These are phyloP conservation scores for Neodiprion pinetum DNA, from an alignment of 1,140 invertebrate species.

Conservation along the genomic window DNA sequence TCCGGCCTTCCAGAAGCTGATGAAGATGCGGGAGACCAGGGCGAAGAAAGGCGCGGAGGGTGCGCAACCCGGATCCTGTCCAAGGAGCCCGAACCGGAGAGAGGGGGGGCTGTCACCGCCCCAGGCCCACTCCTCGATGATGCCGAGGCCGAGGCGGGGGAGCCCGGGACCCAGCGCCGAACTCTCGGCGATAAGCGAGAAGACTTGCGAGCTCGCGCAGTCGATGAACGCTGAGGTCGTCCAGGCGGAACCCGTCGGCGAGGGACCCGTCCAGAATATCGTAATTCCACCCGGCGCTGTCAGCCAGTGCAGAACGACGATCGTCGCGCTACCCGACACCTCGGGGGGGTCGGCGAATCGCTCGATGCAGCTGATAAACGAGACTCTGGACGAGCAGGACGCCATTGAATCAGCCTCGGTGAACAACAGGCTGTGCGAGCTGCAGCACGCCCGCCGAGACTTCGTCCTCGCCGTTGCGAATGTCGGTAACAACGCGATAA, in stretches of 20 bases:
- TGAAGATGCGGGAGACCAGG: neutral
- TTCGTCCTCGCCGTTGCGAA: conserved; percentile 46
- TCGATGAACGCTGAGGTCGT: conserved; percentile 45
- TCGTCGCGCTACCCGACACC: conserved; percentile 34
- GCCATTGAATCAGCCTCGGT: conserved; percentile 35
- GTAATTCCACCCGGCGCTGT: conserved; percentile 43
- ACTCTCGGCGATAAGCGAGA: conserved; percentile 23
- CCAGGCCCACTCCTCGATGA: conserved; percentile 9
- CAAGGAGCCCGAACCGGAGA: neutral
- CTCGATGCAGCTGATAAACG: conserved; percentile 41
- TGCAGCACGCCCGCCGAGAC: conserved; percentile 47
- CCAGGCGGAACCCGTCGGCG: conserved; percentile 40
- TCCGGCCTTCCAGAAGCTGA: neutral
- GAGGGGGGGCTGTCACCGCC: neutral
- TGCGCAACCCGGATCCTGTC: neutral
- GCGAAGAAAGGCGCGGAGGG: neutral
- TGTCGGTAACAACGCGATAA: conserved; percentile 38
- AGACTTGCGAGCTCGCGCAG: conserved; percentile 37
- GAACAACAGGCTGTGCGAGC: conserved; percentile 36
- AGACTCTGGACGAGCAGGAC: conserved; percentile 45
- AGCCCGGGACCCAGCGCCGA: neutral
- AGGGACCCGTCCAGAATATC: conserved; percentile 39
- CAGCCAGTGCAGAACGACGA: conserved; percentile 32
- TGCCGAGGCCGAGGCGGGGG: neutral
- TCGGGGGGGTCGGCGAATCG: conserved; percentile 25